Evolutionary conservation across 2,797 vertebrate genomes (phyloP), one percentile per base, ranked within the genome.

Genomic region (Pachyuromys duprasi): DNA sequence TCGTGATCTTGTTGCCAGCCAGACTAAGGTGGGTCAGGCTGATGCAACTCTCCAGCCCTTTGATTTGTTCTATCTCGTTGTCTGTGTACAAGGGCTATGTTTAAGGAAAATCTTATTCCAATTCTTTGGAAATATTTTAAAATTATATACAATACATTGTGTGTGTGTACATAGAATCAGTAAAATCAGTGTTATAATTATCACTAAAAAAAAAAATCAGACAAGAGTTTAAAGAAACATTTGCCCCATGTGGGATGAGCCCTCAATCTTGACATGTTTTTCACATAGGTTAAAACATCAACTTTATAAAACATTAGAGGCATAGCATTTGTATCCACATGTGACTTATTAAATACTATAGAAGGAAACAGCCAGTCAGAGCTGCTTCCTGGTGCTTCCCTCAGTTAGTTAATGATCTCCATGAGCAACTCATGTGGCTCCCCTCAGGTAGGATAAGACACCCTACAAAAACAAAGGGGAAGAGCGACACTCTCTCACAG

Each of bases 21-120:
- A 99, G 75, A 76, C 99, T 99, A 60, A 99, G 99, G 55, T 99
- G 97, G 69, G 78, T 98, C 74, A 99, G 98, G 63, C 95, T 98
- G 84, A 42, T 95, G 93, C 99, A 99, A 0, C 98, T 97, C 96
- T 99, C 98, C 60, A 99, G 98, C 22, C 99, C 99, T 3, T 1
- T 79, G 97, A 99, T 99, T 97, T 99, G 98, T 86, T 95, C 96
- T 63, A 99, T 98, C n/a, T 97, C 92, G 62, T 99, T 99, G 98
- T 98, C 99, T 99, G 90, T n/a, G 26, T 2, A 91, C 60, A 90
- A 80, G 2, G 1, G 76, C 96, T 39, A 55, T 1, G 69, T 86
- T 97, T 97, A 98, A 98, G 98, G 98, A 97, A 98, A 97, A 97
- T 3, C 80, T 84, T 28, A 57, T 65, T 90, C 55, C 93, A 90